Conservation (phyloP, 92 coral and sea anemone species). For the Porites evermanni region DNA sequence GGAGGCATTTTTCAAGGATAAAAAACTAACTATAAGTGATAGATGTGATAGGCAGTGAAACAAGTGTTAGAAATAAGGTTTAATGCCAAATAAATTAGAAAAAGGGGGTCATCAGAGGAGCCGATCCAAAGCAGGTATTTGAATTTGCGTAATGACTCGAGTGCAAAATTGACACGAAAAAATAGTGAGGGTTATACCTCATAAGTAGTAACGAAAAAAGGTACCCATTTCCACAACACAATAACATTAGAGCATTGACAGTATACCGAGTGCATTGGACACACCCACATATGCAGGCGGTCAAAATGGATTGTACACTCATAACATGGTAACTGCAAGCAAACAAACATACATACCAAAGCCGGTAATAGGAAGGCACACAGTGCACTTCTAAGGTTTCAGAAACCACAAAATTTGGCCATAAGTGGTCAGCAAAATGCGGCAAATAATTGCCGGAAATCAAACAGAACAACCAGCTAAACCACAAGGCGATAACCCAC, state of each 20-base stretch:
- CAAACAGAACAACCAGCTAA: no score
- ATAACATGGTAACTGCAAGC: not conserved
- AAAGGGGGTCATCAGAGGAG: no score
- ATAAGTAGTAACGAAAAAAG: not conserved
- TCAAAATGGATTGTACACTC: slow-evolving; percentile 41
- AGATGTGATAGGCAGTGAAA: not conserved
- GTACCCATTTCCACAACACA: not conserved
- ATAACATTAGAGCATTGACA: not conserved
- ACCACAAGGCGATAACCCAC: no score
- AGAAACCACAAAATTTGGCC: not conserved
- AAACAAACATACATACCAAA: not conserved
- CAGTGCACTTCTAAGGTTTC: not conserved
- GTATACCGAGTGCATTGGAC: slow-evolving; percentile 38
- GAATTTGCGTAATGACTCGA: no score
- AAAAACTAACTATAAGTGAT: not conserved
- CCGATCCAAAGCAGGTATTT: no score
- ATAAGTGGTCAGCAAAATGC: not conserved
- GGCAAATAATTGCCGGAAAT: not conserved
- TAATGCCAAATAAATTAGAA: not conserved
- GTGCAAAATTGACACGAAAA: no score
- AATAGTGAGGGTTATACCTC: not conserved
- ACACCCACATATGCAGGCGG: slow-evolving; percentile 30
- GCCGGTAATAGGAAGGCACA: not conserved
- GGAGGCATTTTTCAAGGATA: slow-evolving; percentile 17
- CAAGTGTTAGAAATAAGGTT: not conserved